phyloP scores from a whole-genome alignment of 2,113 vertebrate genomes.

The Nansenia antarctica region DNA sequence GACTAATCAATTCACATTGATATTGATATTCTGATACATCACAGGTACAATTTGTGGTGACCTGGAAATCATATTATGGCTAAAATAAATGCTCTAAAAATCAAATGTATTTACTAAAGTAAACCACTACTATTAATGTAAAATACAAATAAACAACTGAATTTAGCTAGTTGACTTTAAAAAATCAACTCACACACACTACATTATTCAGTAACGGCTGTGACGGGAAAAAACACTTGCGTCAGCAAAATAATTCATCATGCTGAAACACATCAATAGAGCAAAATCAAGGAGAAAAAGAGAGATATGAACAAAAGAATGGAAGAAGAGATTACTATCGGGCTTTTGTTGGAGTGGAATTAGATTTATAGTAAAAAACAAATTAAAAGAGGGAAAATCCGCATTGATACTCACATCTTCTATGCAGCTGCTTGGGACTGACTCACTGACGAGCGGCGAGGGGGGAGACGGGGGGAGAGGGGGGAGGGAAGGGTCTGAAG shows the following conservation, averaged over 20 bases:
- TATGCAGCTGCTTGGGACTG: constrained; percentile 69
- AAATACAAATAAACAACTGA: neutral
- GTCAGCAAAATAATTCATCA: constrained; percentile 63
- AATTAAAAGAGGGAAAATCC: constrained; percentile 41
- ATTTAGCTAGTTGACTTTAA: neutral
- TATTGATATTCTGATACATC: neutral
- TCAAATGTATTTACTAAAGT: neutral
- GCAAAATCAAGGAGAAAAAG: neutral
- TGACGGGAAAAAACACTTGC: constrained; percentile 47
- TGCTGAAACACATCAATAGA: constrained; percentile 38
- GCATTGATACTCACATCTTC: constrained; percentile 77
- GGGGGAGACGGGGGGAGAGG: constrained; percentile 17
- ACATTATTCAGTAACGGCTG: constrained; percentile 49
- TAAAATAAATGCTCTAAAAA: neutral
- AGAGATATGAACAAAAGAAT: neutral
- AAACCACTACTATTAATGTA: neutral
- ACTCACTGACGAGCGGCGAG: constrained; percentile 49
- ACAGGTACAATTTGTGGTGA: neutral
- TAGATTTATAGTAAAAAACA: neutral
- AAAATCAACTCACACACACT: neutral
- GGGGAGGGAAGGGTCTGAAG: constrained; percentile 51
- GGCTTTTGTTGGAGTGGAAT: neutral
- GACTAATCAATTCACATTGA: neutral
- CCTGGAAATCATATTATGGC: neutral
- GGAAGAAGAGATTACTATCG: neutral